A percentile compares a stretch with the other conserved stretches of the same genome.
phyloP scores from a whole-genome alignment of 2,113 vertebrate genomes.

The Catharus fuscescens region DNA sequence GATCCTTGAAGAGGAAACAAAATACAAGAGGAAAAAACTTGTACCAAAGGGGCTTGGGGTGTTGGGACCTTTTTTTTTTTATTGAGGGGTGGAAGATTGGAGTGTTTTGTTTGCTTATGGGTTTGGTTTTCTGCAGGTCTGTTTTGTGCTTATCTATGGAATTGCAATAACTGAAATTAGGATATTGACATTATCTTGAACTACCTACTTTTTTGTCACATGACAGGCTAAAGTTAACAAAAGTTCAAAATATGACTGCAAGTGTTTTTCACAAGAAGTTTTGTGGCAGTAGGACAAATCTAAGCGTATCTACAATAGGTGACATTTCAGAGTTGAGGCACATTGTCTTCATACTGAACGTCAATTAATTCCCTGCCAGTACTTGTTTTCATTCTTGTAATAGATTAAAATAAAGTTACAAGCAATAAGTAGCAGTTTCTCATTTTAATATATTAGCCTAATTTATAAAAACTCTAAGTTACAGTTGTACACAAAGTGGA shows the following conservation, averaged over 20 bases:
- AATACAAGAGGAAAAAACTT: neutral
- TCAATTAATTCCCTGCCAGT: neutral
- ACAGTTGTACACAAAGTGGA: neutral
- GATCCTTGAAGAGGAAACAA: neutral
- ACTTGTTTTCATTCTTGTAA: neutral
- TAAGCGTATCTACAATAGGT: neutral
- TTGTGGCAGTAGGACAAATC: neutral
- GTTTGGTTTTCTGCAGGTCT: neutral
- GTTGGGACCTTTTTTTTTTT: neutral
- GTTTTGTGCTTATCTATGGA: neutral
- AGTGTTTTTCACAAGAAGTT: neutral
- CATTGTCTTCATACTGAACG: neutral
- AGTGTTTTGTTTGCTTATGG: rapidly evolving
- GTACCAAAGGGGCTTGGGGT: rapidly evolving
- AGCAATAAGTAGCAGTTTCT: neutral
- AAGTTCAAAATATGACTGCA: neutral
- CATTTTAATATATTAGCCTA: neutral
- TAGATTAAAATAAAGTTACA: constrained; percentile 15
- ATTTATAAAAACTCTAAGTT: neutral
- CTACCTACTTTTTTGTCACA: neutral
- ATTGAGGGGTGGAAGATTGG: rapidly evolving
- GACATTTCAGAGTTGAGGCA: neutral
- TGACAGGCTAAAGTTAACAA: neutral
- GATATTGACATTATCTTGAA: neutral
- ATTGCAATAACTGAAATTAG: neutral